Percentiles rank a stretch among this genome's conserved stretches.
Evolutionary conservation across 2,888 invertebrate species (phyloP).

Genomic region (Pandemis corylana): DNA sequence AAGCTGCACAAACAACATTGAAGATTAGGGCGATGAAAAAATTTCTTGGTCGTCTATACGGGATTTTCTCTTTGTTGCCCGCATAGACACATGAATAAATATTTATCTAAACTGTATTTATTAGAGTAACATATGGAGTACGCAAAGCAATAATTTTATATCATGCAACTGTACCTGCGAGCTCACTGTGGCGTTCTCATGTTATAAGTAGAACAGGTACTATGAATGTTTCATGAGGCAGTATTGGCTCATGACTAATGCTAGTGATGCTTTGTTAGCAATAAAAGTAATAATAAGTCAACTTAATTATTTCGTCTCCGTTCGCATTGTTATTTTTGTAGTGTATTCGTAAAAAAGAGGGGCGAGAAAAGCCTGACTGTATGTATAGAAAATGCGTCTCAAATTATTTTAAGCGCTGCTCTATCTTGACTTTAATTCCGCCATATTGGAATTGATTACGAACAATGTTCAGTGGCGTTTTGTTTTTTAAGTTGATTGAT

Average conservation of each 20-base stretch:
- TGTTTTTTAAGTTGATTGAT: background rate
- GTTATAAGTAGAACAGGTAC: background rate
- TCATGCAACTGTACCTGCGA: background rate
- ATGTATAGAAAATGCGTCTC: conserved; percentile 1
- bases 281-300: conserved; percentile 12
- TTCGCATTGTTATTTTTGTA: background rate
- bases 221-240: conserved; percentile 4
- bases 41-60: background rate
- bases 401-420: background rate
- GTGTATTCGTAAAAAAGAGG: background rate
- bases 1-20: no score
- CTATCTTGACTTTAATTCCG: background rate
- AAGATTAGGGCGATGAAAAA: no score
- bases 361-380: background rate
- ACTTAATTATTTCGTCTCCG: background rate
- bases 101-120: background rate
- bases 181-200: background rate
- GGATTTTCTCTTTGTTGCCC: conserved; percentile 6
- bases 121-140: background rate
- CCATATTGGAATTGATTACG: conserved; percentile 5
- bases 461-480: background rate
- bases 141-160: background rate
- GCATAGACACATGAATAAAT: background rate
- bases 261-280: conserved; percentile 19
- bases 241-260: background rate